phyloP scores from a whole-genome alignment of 2,888 invertebrate genomes.

The Zygaena filipendulae region DNA sequence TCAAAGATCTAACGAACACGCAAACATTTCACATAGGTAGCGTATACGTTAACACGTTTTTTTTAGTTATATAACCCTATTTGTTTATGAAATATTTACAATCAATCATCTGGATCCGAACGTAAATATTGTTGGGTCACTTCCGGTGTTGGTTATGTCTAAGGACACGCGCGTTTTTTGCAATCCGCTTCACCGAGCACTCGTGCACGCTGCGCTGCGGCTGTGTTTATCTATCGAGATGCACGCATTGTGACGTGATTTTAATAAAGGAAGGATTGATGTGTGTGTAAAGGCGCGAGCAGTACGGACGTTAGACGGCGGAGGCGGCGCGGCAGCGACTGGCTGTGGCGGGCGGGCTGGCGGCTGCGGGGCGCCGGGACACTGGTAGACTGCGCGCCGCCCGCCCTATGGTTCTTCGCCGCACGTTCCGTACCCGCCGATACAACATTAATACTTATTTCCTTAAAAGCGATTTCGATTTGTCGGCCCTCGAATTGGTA shows the following conservation, averaged over 20 bases:
- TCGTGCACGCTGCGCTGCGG: too few relatives aligned
- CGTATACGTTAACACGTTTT: too few relatives aligned
- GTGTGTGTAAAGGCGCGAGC: constrained; percentile 22
- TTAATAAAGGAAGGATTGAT: constrained; percentile 31
- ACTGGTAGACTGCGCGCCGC: constrained; percentile 38
- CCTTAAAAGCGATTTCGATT: constrained; percentile 67
- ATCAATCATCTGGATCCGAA: constrained; percentile 17
- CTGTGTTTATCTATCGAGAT: neutral
- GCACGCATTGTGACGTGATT: constrained; percentile 24
- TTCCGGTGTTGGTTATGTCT: too few relatives aligned
- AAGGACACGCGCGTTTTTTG: neutral
- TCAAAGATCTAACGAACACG: too few relatives aligned
- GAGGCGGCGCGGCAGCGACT: constrained; percentile 45
- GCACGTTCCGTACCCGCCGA: constrained; percentile 44
- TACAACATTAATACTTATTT: constrained; percentile 69
- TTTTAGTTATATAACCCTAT: too few relatives aligned
- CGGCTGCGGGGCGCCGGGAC: constrained; percentile 14
- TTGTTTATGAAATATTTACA: constrained; percentile 16
- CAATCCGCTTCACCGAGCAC: too few relatives aligned
- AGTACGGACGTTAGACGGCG: constrained; percentile 37
- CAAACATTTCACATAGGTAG: too few relatives aligned
- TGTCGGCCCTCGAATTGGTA: constrained; percentile 59
- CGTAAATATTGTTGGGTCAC: constrained; percentile 18
- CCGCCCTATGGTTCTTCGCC: constrained; percentile 25
- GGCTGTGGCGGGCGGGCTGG: constrained; percentile 53